Base-by-base conservation (phyloP, 2,113 vertebrate species). In the Origma solitaria region DNA sequence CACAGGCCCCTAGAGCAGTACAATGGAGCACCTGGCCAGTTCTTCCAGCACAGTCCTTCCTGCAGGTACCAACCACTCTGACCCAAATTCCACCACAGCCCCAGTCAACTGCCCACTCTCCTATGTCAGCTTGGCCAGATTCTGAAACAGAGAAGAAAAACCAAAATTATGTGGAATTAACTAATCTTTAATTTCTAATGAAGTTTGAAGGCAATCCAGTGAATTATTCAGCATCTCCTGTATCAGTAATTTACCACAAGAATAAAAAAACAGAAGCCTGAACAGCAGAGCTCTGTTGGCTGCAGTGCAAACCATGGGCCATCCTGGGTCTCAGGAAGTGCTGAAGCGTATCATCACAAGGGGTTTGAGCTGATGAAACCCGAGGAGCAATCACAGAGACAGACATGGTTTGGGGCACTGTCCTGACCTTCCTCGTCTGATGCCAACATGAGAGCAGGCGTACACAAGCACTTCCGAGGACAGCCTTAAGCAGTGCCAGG, bases 1-100 rank as follows among this genome's bases (percentile, higher is more conserved):
- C 51, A n/a, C 11, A 53, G 47, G 19, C 25, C 11, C 14, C 16
- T n/a, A 28, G 20, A 77, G 57, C 37, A 80, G 31, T 16, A 21
- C n/a, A 21, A 3, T 2, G 2, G 33, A 70, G 31, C 31, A 57
- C 5, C 10, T 5, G 4, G 16, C 14, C 2, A 3, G 28, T 37
- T 13, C 24, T 51, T 58, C 51, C 51, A 72, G 20, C 37, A 54
- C 2, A 3, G 28, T 45, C 16, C 24, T 51, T 58, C 51, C 56
- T 76, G 18, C 37, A 54, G 44, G 35, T 40, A n/a, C 50, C 58
- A 72, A 64, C 38, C 21, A n/a, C 14, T 27, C 22, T 14, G 3
- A 57, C 4, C 9, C 53, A 81, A 89, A 49, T 1, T 17, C 35
- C 35, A 12, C 5, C 4, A n/a, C 31, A 76, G 58, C 17, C 33